Base-by-base conservation (phyloP, 2,113 vertebrate genomes). In the Ploceus nigricollis region DNA sequence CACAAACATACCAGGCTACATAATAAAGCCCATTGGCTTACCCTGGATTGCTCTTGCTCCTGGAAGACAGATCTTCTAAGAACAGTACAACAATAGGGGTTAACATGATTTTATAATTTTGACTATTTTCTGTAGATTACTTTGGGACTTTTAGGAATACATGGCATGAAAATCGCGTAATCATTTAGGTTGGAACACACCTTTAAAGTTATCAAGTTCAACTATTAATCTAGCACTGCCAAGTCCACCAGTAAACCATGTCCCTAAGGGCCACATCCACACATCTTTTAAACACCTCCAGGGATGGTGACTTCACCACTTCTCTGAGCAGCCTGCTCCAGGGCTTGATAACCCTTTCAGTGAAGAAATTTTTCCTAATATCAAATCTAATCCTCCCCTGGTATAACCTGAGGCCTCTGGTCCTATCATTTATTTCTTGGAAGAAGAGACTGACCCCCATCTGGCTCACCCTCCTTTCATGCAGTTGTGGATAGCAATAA, bases 401-500 rank as follows among this genome's bases (percentile, higher is more conserved):
- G 9, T 23, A 5, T 33, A 89, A 50, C 33, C 13, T 19, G 56
- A 65, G 23, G 28, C 9, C 13, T 70, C 33, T 71, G 13, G 7
- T 70, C 18, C 68, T 50, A 33, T 9, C 21, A 14, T 45, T 21
- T 21, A 17, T 10, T 64, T 5, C 22, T 5, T 44, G 25, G 4
- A 13, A 64, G 30, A 83, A 51, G 60, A 47, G 30, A 69, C 22
- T 7, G 6, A 37, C 11, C 2, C 15, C 23, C 54, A 69, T 9
- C 54, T 48, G 6, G 3, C 16, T 11, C 54, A 64, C 3, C 15
- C 61, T 79, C 44, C 25, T 58, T 33, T 83, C 54, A 53, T 1
- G 1, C 6, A 47, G 16, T 11, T 33, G 4, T 30, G 39, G 25
- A 18, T 2, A 68, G 13, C 1, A 1, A 6, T 18, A 57, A 79